Evolutionary conservation across 2,888 invertebrate genomes (phyloP).

Genomic region (Chirona hameri): DNA sequence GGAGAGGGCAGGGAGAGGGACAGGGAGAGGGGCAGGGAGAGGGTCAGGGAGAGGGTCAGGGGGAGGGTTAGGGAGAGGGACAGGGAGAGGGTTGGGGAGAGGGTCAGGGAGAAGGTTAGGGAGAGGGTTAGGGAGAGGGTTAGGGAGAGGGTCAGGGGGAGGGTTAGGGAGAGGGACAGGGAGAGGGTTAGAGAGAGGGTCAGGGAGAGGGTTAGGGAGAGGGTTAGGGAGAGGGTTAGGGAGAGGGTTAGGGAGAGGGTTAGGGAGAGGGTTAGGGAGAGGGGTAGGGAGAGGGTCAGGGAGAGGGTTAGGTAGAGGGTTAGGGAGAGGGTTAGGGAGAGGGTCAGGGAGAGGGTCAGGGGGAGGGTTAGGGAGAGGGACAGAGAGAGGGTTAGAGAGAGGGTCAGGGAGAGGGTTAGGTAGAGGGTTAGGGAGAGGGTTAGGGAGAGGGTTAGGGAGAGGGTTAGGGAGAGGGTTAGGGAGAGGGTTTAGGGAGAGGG

Average conservation of each 20-base stretch:
- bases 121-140: no score
- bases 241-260: no score
- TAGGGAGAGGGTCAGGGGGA: not conserved
- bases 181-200: not conserved
- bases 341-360: no score
- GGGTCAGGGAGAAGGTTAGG: no score
- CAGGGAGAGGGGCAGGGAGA: not conserved
- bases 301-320: not conserved
- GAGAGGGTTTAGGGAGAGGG: not conserved
- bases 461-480: no score
- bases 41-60: not conserved
- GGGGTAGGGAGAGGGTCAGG: not conserved
- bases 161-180: not conserved
- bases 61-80: not conserved
- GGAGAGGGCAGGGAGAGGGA: not conserved
- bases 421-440: no score
- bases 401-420: not conserved
- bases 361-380: not conserved
- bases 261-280: not conserved
- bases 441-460: no score
- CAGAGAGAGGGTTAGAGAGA: not conserved
- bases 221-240: no score
- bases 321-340: no score
- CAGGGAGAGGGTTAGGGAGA: no score
- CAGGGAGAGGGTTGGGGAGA: no score